Evolutionary conservation across 1,140 invertebrate species (phyloP).

Genomic region (Cataglyphis hispanica): DNA sequence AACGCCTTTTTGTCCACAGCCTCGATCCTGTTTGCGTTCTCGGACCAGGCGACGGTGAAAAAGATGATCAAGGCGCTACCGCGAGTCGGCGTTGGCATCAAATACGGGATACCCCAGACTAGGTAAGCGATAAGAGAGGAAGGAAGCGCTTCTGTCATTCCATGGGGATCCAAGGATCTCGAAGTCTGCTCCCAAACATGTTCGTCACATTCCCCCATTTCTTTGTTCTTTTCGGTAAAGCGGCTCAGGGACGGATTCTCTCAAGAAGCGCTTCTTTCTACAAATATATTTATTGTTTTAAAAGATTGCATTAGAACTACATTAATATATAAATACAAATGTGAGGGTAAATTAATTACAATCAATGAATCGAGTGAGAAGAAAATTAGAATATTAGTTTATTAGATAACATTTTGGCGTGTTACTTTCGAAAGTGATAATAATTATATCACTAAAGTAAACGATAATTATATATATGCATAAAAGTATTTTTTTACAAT

Average conservation of each 20-base stretch:
- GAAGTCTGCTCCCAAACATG: constrained; percentile 72
- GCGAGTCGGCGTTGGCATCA: constrained; percentile 99
- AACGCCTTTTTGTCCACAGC: constrained; percentile 90
- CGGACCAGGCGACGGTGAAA: constrained; percentile 98
- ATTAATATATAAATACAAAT: neutral
- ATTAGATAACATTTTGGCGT: neutral
- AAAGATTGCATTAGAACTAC: neutral
- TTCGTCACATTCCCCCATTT: constrained; percentile 78
- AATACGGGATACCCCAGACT: constrained; percentile 99
- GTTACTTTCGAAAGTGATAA: neutral
- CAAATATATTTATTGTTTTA: neutral
- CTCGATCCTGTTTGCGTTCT: constrained; percentile 99
- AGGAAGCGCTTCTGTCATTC: constrained; percentile 55
- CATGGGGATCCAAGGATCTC: constrained; percentile 61
- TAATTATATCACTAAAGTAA: neutral
- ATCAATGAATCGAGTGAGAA: neutral
- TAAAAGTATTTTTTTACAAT: neutral
- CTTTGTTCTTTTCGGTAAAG: constrained; percentile 68
- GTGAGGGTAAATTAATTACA: neutral
- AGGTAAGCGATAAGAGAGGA: constrained; percentile 88
- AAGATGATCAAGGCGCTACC: constrained; percentile 99
- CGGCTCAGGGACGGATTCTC: constrained; percentile 59
- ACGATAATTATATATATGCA: neutral
- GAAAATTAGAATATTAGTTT: neutral
- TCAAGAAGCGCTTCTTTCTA: constrained; percentile 16